Evolutionary conservation across 2,888 invertebrate species (phyloP), one percentile per base, ranked within the genome.

Genomic region (Phengaris arion): DNA sequence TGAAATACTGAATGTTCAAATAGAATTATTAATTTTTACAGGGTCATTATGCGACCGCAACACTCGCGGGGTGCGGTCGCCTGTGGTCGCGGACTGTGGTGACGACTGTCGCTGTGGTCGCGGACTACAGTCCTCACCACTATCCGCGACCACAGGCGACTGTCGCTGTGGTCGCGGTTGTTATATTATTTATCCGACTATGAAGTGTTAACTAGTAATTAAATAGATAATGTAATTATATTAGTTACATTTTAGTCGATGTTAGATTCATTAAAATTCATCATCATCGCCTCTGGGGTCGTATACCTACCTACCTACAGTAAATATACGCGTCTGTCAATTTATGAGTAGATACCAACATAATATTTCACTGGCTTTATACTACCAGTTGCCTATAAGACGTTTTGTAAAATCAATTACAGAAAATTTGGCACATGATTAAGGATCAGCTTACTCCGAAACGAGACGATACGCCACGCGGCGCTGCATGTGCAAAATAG

Each of bases 11-110:
- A 64, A 64, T 35, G 2, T 12, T 64, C 6, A 12, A 64, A 45
- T 45, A 64, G 64, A 64, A 64, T 64, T 45, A 64, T 12, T 64
- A 64, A 64, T 64, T 10, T 64, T 64, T 64, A 35, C 64, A 64
- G 12, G 35, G 35, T 35, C 64, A 35, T 64, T 35, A 64, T 64
- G 64, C 35, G 35, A 64, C 64, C 64, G 64, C 64, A 45, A 45
- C 64, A 45, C 12, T 64, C 64, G 64, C 64, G 64, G 13, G 64
- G 64, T 12, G 59, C 64, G 64, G 45, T 64, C 64, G 45, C 48
- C 2, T 64, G 64, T 35, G 64, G 64, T 13, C 35, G 64, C 12
- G n/a, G n/a, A n/a, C 2, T 64, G 64, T 35, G 64, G 64, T 35
- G 35, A 8, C 9, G 10, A 10, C 59, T 64, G 59, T 64, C 59